Evolutionary conservation across 2,113 vertebrate genomes (phyloP).

Genomic region (Rafetus swinhoei): DNA sequence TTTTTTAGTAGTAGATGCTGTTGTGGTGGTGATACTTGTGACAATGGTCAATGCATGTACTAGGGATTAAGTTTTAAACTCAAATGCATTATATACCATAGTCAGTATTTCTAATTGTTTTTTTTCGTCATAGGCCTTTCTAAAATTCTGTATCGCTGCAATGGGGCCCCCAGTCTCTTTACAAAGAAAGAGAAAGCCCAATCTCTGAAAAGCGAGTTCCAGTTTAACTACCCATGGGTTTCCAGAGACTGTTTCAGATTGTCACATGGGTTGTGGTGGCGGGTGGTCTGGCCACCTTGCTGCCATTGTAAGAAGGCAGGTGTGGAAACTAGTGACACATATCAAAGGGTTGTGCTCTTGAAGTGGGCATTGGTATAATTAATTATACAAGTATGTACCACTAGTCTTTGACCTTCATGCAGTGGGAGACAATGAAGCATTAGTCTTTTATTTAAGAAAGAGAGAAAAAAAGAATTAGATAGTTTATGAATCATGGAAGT

Average conservation of each 20-base stretch:
- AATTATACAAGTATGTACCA: constrained; percentile 57
- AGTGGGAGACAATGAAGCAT: constrained; percentile 57
- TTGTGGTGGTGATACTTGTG: neutral
- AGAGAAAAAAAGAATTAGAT: neutral
- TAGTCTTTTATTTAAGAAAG: constrained; percentile 59
- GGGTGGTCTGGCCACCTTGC: constrained; percentile 58
- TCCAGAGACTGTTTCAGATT: constrained; percentile 13
- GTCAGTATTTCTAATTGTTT: neutral
- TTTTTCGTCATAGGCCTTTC: neutral
- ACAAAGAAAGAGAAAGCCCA: neutral
- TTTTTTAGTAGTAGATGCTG: neutral
- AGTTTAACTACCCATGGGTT: constrained; percentile 51
- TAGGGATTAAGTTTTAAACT: neutral
- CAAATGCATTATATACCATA: neutral
- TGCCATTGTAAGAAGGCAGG: constrained; percentile 52
- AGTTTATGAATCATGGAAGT: constrained; percentile 44
- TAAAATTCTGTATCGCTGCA: neutral
- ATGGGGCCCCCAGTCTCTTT: neutral
- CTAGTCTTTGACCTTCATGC: constrained; percentile 69
- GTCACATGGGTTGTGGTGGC: neutral
- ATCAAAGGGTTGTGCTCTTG: constrained; percentile 37
- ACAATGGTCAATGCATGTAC: neutral
- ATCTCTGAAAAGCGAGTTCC: constrained; percentile 10
- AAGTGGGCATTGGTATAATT: constrained; percentile 45
- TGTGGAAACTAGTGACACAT: constrained; percentile 56